phyloP scores from a whole-genome alignment of 2,888 invertebrate genomes.

The Nymphalis polychloros region DNA sequence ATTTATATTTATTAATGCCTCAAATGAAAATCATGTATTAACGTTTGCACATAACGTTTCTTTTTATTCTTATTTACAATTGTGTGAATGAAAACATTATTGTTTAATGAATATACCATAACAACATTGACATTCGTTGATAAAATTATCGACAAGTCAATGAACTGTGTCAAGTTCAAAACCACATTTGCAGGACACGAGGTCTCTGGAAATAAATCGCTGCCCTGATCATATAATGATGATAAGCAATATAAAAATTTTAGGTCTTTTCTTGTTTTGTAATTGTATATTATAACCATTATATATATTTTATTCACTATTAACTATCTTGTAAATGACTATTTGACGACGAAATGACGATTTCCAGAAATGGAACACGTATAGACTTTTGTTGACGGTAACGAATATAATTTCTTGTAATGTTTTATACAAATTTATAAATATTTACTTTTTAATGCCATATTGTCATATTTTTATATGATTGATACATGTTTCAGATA shows the following conservation, averaged over 20 bases:
- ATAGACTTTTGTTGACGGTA: too few relatives aligned
- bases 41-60: too few relatives aligned
- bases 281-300: too few relatives aligned
- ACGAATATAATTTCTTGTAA: too few relatives aligned
- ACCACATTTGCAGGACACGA: background rate
- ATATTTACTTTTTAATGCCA: background rate
- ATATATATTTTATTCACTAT: too few relatives aligned
- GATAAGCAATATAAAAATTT: background rate
- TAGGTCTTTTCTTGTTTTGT: too few relatives aligned
- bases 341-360: too few relatives aligned
- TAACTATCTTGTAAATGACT: too few relatives aligned
- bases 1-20: too few relatives aligned
- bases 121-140: slow-evolving; percentile 24
- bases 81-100: background rate
- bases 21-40: too few relatives aligned
- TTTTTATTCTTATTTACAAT: background rate
- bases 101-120: background rate
- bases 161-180: slow-evolving; percentile 27
- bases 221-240: background rate
- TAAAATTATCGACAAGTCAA: slow-evolving; percentile 22
- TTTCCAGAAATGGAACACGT: too few relatives aligned
- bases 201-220: background rate
- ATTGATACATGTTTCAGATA: background rate
- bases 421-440: background rate
- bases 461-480: background rate